Evolutionary conservation across 2,797 vertebrate species (phyloP), one percentile per base, ranked within the genome.

Genomic region (Tachyglossus aculeatus): DNA sequence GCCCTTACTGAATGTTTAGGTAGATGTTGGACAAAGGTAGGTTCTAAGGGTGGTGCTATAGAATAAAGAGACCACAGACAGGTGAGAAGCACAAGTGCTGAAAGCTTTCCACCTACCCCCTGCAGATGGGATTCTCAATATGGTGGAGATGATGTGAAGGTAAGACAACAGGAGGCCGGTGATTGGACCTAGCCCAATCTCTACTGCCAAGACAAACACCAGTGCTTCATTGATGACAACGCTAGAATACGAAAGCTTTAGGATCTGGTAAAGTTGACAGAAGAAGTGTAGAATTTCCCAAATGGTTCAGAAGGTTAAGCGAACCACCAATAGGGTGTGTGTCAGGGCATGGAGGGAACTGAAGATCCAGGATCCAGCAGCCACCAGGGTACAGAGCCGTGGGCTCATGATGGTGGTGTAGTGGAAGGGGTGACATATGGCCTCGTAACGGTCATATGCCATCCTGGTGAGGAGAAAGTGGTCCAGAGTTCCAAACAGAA

Each of bases 401-500:
- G 4, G 48, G 2, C 39, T 87, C 76, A 89, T 19, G 0, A 77
- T 40, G 0, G 16, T 81, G 1, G 8, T 2, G 1, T 90, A 92
- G 36, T 82, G 75, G 57, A 92, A 81, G 0, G 84, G 91, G 1
- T 36, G 66, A 22, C 89, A 90, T 58, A 92, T 62, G 0, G 90
- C n/a, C n/a, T n/a, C n/a, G n/a, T n/a, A n/a, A n/a, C n/a, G n/a
- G n/a, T n/a, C n/a, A 1, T 89, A 91, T 0, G 80, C 90, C 88
- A 90, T 90, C 45, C 79, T 67, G 0, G 85, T 45, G 58, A 92
- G 33, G 15, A 89, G 80, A 3, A 85, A 71, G 48, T 90, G 77
- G 83, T 90, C 89, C 1, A 86, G 86, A 29, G 86, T 80, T 32
- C 91, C 80, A 3, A 61, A 53, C 4, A 62, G 65, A 9, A 90